Conservation (phyloP, 2,888 invertebrate genomes). For the Cantharis nigra region DNA sequence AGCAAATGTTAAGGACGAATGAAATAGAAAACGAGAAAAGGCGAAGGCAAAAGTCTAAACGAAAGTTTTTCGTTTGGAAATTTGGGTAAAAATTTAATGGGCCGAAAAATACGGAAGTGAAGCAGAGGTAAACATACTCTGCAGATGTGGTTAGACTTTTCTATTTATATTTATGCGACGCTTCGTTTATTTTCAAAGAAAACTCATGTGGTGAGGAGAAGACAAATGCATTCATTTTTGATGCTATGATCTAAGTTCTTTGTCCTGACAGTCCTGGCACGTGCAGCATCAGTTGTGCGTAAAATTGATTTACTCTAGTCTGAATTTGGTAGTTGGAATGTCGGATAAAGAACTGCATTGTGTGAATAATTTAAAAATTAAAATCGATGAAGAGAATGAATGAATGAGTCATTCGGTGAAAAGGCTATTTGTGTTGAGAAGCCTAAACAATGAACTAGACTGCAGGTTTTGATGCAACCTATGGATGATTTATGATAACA, state of each 20-base stretch:
- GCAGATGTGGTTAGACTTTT: neutral
- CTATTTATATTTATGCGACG: neutral
- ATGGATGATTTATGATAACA: neutral
- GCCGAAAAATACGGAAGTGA: neutral
- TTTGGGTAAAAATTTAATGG: neutral
- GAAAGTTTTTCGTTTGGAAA: neutral
- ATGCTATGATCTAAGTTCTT: neutral
- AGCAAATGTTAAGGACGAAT: neutral
- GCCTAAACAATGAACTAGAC: neutral
- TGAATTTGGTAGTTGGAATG: neutral
- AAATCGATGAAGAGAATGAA: neutral
- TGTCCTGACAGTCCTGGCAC: neutral
- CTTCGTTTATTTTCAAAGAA: neutral
- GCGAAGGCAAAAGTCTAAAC: neutral
- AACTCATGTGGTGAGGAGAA: no score
- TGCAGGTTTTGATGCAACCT: neutral
- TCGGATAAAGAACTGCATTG: neutral
- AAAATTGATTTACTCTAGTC: neutral
- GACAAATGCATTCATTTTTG: neutral
- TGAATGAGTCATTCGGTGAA: neutral
- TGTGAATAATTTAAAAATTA: neutral
- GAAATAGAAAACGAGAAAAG: neutral
- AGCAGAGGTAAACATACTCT: neutral
- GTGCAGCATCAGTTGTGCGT: neutral
- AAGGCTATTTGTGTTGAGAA: neutral